Conservation (phyloP, 2,113 vertebrate species). For the Climacteris rufus region DNA sequence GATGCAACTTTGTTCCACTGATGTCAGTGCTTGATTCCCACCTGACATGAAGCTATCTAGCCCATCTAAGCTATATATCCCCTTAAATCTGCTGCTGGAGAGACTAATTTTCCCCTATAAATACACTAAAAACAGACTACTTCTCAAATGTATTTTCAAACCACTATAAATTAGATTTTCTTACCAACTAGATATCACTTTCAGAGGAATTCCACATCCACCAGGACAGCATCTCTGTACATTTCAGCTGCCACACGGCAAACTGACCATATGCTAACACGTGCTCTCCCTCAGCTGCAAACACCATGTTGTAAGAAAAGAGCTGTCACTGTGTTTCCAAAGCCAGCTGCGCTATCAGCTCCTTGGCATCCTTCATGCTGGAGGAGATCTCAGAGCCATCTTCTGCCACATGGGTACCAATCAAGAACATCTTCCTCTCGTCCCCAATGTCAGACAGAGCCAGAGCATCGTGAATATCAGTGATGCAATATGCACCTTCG, state of each 20-base stretch:
- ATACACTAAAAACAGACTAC: not conserved
- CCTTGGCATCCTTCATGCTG: slow-evolving; percentile 82
- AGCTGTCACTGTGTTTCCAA: slow-evolving; percentile 52
- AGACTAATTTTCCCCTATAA: not conserved
- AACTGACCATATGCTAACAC: not conserved
- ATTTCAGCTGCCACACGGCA: not conserved
- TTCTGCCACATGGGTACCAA: slow-evolving; percentile 79
- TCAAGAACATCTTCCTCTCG: slow-evolving; percentile 84
- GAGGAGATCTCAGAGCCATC: slow-evolving; percentile 74
- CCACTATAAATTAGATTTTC: slow-evolving; percentile 3
- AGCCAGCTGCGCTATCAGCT: slow-evolving; percentile 85
- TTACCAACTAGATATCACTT: not conserved
- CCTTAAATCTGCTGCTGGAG: not conserved
- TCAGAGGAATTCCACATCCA: not conserved
- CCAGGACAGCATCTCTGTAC: not conserved
- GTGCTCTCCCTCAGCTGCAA: not conserved
- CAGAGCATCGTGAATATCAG: slow-evolving; percentile 87
- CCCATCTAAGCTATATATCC: not conserved
- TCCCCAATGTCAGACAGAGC: slow-evolving; percentile 81
- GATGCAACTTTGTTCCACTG: not conserved
- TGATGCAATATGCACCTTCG: slow-evolving; percentile 81
- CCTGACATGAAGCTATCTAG: not conserved
- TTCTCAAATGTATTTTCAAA: slow-evolving; percentile 41
- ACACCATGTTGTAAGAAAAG: not conserved
- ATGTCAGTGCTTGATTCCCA: not conserved